Base-by-base conservation (phyloP, 2,113 vertebrate species). In the Dicaeum eximium region DNA sequence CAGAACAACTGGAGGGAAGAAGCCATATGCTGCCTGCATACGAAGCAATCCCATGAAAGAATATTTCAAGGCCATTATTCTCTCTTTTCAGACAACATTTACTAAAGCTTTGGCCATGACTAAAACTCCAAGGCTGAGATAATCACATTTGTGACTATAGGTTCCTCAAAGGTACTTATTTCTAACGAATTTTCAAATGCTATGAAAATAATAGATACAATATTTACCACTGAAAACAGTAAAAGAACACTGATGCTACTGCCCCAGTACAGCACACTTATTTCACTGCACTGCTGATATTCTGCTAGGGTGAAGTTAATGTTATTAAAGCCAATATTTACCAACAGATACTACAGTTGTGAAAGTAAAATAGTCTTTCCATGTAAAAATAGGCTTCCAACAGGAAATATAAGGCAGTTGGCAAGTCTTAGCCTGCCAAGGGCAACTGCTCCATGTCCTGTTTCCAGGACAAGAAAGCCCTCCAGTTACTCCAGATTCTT, bases 401-500 rank as follows among this genome's bases (percentile, higher is more conserved):
- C 69, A 96, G 92, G 95, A 96, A 95, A 93, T 69, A 84, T 82
- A 80, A 91, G 51, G 23, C 80, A 79, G 90, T 86, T 91, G 72
- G 80, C 72, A 92, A 86, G 69, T 60, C 47, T 70, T 14, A 64
- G 33, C 38, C 42, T 27, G 90, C 90, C 88, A 88, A 65, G 44
- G 90, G 79, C 90, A 93, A 91, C 60, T 73, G 65, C 35, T 90
- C 40, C 85, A 88, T 45, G 90, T 94, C 93, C 94, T 93, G 80
- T 74, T 95, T 93, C 85, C 95, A 88, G 90, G 93, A 94, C 82
- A 94, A 90, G 75, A 85, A 92, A 94, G 90, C 86, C 90, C 69
- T 94, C 75, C 92, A 81, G 94, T 90, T 67, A 86, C 72, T 57
- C 77, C 71, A 88, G 64, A 64, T 78, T 84, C 50, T 77, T 83